Base-by-base conservation (phyloP, 2,113 vertebrate species). In the Silurus glanis region DNA sequence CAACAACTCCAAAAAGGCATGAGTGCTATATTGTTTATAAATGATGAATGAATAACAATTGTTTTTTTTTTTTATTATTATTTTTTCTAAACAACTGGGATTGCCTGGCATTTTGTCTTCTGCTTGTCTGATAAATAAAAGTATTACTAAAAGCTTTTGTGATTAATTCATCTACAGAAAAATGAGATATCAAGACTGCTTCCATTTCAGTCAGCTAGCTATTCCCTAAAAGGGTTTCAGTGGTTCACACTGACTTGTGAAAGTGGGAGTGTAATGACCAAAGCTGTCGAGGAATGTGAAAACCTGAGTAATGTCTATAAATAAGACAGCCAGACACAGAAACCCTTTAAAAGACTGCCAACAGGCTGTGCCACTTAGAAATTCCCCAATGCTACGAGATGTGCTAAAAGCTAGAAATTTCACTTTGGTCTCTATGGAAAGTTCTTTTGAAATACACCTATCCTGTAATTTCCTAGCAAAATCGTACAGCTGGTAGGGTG, bases 41-140 rank as follows among this genome's bases (percentile, higher is more conserved):
- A 37, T 78, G 53, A 37, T 78, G 53, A 56, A 14, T 78, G 47
- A 66, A 14, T 66, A 28, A 53, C 58, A 23, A 28, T 64, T 49
- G 6, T 67, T 37, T 87, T 81, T 83, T 67, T 25, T 25, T 21
- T 83, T 89, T 55, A 69, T 83, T 84, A 56, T 53, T 88, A 89
- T 88, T 58, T 62, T 76, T 74, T 58, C 28, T 58, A 55, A 85
- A 81, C 47, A 82, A 87, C 51, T 82, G 67, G 49, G 61, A 88
- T 93, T 92, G 79, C 85, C 85, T 92, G 76, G 9, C 56, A 61
- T 80, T 61, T 61, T 93, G 85, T 90, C 56, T 83, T 83, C 56
- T 88, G 86, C 89, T 85, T 87, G 59, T 14, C 58, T 90, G 61
- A 74, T 80, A 17, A 92, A 94, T 92, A 94, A 94, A 94, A 81